Percentiles rank a stretch among this genome's conserved stretches.
These are phyloP conservation scores for Lepidochitona cinerea DNA, from an alignment of 2,888 invertebrate species.

Conservation along the genomic window DNA sequence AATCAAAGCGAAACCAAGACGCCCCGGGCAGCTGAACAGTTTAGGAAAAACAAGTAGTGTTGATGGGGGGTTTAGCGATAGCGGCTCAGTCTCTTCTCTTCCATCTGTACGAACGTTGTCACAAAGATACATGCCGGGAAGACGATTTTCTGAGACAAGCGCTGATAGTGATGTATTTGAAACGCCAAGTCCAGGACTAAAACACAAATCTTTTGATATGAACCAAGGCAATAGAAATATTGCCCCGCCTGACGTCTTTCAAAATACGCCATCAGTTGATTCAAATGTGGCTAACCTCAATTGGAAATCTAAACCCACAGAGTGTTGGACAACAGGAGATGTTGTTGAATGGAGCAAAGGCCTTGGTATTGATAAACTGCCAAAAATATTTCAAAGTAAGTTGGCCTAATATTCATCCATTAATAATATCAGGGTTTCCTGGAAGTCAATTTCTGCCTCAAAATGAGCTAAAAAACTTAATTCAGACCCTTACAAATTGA, in stretches of 20 bases:
- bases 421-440: not conserved
- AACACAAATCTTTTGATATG: not conserved
- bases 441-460: too few species aligned
- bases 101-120: not conserved
- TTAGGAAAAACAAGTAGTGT: not conserved
- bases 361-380: not conserved
- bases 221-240: not conserved
- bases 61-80: not conserved
- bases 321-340: not conserved
- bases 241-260: too few species aligned
- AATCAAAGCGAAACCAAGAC: not conserved
- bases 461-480: too few species aligned
- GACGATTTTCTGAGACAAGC: not conserved
- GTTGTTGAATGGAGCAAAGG: not conserved
- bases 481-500: too few species aligned
- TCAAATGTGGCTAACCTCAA: not conserved
- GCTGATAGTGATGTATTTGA: slow-evolving; percentile 2
- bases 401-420: not conserved
- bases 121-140: not conserved
- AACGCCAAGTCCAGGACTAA: not conserved
- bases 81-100: not conserved
- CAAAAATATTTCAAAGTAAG: not conserved
- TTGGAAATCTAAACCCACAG: not conserved
- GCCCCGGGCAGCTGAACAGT: not conserved
- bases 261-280: too few species aligned